phyloP scores from a whole-genome alignment of 2,113 vertebrate species.

The Guaruba guarouba region DNA sequence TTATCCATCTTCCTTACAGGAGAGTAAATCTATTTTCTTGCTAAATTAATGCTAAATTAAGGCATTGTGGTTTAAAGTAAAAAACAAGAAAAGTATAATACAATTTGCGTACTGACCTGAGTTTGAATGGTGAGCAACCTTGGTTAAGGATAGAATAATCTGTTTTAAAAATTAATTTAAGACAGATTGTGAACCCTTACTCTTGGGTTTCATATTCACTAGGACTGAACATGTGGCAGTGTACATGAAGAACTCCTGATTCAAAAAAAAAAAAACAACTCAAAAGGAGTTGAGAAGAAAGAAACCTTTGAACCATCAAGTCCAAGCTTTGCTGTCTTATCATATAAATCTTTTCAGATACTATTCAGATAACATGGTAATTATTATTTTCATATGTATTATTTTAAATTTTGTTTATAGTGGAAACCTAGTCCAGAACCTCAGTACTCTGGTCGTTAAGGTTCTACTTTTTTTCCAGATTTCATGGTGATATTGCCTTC shows the following conservation, averaged over 20 bases:
- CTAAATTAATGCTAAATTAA: slow-evolving; percentile 6
- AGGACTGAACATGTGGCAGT: background rate
- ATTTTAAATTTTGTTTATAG: background rate
- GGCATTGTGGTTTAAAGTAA: background rate
- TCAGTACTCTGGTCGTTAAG: background rate
- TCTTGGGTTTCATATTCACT: background rate
- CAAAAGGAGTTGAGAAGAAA: background rate
- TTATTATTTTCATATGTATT: background rate
- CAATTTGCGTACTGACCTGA: background rate
- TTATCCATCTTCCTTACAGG: slow-evolving; percentile 35
- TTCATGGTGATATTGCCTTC: background rate
- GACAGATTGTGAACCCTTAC: background rate
- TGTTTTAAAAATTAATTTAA: slow-evolving; percentile 18
- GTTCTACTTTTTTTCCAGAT: background rate
- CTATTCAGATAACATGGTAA: background rate
- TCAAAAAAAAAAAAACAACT: rapidly evolving
- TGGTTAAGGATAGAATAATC: background rate
- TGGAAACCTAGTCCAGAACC: background rate
- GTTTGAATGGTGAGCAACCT: background rate
- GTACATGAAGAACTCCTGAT: background rate
- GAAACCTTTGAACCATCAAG: rapidly evolving
- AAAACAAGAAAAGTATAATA: background rate
- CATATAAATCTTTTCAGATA: background rate
- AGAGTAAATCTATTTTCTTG: slow-evolving; percentile 50
- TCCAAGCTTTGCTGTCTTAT: background rate